Evolutionary conservation across 2,113 vertebrate genomes (phyloP), one percentile per base, ranked within the genome.

Genomic region (Rallus limicola): DNA sequence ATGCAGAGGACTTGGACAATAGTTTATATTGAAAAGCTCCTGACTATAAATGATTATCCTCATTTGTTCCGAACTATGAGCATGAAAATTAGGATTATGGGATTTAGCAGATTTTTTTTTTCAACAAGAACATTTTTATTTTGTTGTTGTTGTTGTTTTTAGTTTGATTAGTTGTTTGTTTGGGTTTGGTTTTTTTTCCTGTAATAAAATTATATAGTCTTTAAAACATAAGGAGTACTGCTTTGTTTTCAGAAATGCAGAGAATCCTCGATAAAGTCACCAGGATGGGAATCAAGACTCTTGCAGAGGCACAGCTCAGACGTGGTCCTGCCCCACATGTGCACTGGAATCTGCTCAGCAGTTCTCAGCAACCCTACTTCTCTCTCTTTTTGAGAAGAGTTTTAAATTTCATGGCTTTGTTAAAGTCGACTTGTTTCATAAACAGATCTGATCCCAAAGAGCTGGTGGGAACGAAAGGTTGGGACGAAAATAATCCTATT

Each of bases 51-150:
- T 42, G 7, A 74, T 86, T 91, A 86, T 42, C 26, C 24, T 93
- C 6, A 86, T 92, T 93, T 85, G 59, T 87, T 92, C 65, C 58
- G 72, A 85, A 70, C 29, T 60, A 23, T 92, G 62, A 92, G 29
- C 72, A 52, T 62, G 77, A 92, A 91, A 89, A 64, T 93, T 56
- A 84, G 21, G 76, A 91, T 93, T 88, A 92, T 91, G 38, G 25
- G 53, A 60, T 83, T 89, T 92, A 89, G 78, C 81, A 56, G 46
- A 56, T 80, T 88, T 88, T 87, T 19, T 94, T 89, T 93, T 78
- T 72, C 4, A 5, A 16, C 5, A 34, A 82, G 67, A 90, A 53
- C 52, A 16, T 82, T 95, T 97, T 91, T 68, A 24, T 42, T 42
- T 44, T 44, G 16, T 16, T 46, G 17, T 46, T 18, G 44, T 46